Evolutionary conservation across 1,140 invertebrate species (phyloP), one percentile per base, ranked within the genome.

Genomic region (Xylocopa sonorina): DNA sequence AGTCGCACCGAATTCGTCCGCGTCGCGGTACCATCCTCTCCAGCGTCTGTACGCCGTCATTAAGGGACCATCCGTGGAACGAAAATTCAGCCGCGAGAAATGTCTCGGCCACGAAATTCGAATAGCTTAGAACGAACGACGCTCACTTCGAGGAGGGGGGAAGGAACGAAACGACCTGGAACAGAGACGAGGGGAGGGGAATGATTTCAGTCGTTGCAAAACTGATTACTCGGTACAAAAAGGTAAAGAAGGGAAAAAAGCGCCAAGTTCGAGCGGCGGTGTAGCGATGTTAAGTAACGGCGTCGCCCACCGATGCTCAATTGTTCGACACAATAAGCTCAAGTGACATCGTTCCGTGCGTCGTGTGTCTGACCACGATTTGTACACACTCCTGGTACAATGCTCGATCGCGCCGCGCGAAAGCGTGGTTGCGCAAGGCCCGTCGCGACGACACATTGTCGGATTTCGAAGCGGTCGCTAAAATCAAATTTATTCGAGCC

Each of bases 1-100:
- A 60, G 68, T 78, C 71, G 51, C 62, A 50, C 41, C 32, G 32
- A 84, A 73, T 73, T 60, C 68, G 73, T 75, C 67, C 46, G 34
- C 16, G 73, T 78, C 66, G 82, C 53, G 68, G 16, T 48, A 63
- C 60, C 43, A 69, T 29, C 50, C 79, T 29, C 51, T 29, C 51
- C 55, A 34, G 34, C 43, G 63, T 57, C 53, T 24, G 71, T 73
- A 58, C 71, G 32, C 57, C 66, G 67, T 75, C 58, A 72, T 85
- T 73, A 76, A 50, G 46, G 53, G 38, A 48, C 66, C 27, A 41
- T 46, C 53, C 53, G 75, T 67, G 48, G 67, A 76, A 84, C 46
- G 78, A 79, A 77, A 67, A 60, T 73, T 79, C 57, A 50, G 34
- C 43, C 50, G 57, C 32, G 55, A 34, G 55, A 12, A 58, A 57